These are phyloP conservation scores for pig (Sus scrofa) DNA, from an alignment of 2,113 vertebrate genomes.

Conservation along the genomic window DNA sequence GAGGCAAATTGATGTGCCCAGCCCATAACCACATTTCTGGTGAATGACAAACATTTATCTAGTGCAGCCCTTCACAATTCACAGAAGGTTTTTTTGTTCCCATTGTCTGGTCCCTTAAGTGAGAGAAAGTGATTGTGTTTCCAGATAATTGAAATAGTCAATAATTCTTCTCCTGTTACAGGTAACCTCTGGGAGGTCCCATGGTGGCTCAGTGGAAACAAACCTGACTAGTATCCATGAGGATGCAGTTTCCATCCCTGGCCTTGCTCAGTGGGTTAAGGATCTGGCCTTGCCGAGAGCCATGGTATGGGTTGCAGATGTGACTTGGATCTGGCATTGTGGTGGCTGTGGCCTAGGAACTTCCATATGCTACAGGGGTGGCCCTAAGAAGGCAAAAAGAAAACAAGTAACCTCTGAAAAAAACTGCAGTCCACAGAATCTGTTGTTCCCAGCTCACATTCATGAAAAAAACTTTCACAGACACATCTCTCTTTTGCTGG, in stretches of 20 bases:
- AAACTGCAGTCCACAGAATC: background rate
- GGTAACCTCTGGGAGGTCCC: too few species aligned
- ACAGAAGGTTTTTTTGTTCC: background rate
- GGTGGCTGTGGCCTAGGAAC: too few species aligned
- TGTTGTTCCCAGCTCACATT: background rate
- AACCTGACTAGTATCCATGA: too few species aligned
- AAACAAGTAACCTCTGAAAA: background rate
- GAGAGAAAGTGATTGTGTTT: background rate
- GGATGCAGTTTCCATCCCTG: too few species aligned
- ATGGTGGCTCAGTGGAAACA: too few species aligned
- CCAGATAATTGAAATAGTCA: background rate
- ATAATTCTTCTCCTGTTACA: background rate
- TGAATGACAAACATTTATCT: background rate
- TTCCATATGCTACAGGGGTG: too few species aligned
- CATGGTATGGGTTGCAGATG: too few species aligned
- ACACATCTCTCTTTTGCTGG: background rate
- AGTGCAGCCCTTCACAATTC: background rate
- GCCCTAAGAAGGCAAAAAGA: too few species aligned
- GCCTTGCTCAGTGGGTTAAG: too few species aligned
- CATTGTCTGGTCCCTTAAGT: background rate
- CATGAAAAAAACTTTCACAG: background rate
- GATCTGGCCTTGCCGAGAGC: too few species aligned
- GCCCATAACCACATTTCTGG: background rate
- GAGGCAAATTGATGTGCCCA: background rate
- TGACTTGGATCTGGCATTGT: too few species aligned